phyloP scores from a whole-genome alignment of 2,888 invertebrate genomes.

The Andrena bicolor region DNA sequence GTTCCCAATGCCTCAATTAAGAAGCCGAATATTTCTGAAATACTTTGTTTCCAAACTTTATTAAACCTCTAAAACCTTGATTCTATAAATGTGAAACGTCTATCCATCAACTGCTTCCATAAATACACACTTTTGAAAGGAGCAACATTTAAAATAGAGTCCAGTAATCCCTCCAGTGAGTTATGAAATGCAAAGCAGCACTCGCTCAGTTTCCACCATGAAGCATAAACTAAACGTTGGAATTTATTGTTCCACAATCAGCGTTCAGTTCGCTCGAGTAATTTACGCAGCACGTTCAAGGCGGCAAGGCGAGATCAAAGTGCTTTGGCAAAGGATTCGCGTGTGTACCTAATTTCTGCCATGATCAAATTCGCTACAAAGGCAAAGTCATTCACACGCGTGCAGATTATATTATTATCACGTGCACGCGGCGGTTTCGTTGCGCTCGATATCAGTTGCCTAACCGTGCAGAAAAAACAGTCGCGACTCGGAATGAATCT shows the following conservation, averaged over 20 bases:
- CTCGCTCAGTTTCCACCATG: neutral
- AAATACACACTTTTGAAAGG: neutral
- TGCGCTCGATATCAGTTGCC: neutral
- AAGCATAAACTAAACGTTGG: conserved; percentile 1
- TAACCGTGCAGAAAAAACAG: neutral
- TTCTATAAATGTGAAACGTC: no score
- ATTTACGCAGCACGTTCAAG: neutral
- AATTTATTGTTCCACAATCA: neutral
- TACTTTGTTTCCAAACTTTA: no score
- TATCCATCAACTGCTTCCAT: neutral
- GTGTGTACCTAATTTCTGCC: neutral
- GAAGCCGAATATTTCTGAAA: no score
- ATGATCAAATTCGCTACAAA: neutral
- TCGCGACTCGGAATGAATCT: neutral
- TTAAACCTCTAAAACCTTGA: no score
- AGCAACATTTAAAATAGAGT: neutral
- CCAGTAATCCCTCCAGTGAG: neutral
- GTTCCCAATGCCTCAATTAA: no score
- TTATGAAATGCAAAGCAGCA: neutral
- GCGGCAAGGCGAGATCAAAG: neutral
- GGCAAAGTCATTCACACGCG: neutral
- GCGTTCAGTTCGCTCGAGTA: neutral
- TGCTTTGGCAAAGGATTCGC: conserved; percentile 10
- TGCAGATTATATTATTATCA: neutral
- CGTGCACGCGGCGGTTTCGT: neutral